Base-by-base conservation (phyloP, 2,888 invertebrate genomes). In the Plebejus argus region DNA sequence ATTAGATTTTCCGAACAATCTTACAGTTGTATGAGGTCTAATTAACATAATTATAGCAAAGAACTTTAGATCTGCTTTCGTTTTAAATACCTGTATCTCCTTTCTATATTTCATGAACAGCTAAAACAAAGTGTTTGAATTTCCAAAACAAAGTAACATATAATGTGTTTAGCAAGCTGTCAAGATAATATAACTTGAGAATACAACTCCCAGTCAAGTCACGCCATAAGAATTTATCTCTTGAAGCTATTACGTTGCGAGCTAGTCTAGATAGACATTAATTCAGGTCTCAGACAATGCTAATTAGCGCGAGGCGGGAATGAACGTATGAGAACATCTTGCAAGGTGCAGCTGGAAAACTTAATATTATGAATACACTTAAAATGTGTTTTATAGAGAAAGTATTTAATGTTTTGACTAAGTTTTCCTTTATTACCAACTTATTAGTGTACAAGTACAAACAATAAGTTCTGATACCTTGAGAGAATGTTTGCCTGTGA, bases 291-390 rank as follows among this genome's bases (percentile, higher is more conserved):
- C 53, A 74, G 74, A 74, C 53, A 74, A 74, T 53, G 74, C 74
- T 74, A 49, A 74, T 74, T 74, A 74, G 74, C 28, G 49, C 74
- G 74, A 28, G 71, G 20, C 71, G 71, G 71, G 66, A 66, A 66
- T 33, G 66, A 66, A 66, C 66, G 66, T 66, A 66, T 66, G 18
- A 66, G 66, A 33, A 33, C 66, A 28, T 66, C 71, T 39, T 39
- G 53, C 18, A 53, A 53, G 53, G 53, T 39, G 35, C 33, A 70
- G 71, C 71, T 71, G 39, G 71, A 71, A 15, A 39, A 39, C 28
- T 66, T 33, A 66, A 28, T 66, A 66, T 28, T 66, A 66, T 28
- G 35, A 71, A 71, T 7, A 71, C 70, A 20, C 39, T n/a, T 70
- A 39, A 35, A 18, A 35, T n/a, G 15, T 39, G n/a, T 39, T 39